Base-by-base conservation (phyloP, 92 coral and sea anemone species). In the Porites rus region DNA sequence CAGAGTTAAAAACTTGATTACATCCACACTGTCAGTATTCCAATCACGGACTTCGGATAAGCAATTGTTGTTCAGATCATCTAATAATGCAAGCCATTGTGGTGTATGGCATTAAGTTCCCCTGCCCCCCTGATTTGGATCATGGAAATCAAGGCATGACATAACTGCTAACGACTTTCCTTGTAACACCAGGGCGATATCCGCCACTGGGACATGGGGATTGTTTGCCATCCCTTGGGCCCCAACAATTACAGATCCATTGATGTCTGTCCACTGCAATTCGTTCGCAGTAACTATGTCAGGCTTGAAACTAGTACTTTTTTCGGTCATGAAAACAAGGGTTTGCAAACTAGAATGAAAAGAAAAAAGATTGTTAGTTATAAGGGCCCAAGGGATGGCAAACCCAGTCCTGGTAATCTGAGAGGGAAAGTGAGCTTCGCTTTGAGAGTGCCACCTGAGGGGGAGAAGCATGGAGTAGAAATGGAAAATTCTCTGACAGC, bases 331-430 rank as follows among this genome's bases (percentile, higher is more conserved):
- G 31, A 28, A 28, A 28, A 28, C 31, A 28, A 28, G 31, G 31
- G 31, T 28, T 28, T 28, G 31, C 31, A 2, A 28, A 28, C 31
- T 28, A 28, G 31, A 28, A 28, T 28, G 31, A 28, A 28, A 28
- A 28, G 31, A 28, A 28, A 28, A 28, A 28, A 28, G 31, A 28
- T 28, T 28, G 3, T 28, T 28, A 28, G 31, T 28, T 28, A 28
- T 28, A 28, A 50, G 19, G 25, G 84, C 85, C 73, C 90, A 62
- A 85, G 80, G 76, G 85, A 86, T 86, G 90, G 76, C 90, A 86
- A 79, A 78, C 85, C 78, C 84, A 69, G 90, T 79, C 85, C 90
- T 85, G 90, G 85, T 78, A 86, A 54, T 78, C 90, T 80, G 86
- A 86, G 90, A 77, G 46, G 90, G 78, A 86, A 46, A 6, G 51